Evolutionary conservation across 2,797 vertebrate species (phyloP), one percentile per base, ranked within the genome.

Genomic region (Hybognathus amarus): DNA sequence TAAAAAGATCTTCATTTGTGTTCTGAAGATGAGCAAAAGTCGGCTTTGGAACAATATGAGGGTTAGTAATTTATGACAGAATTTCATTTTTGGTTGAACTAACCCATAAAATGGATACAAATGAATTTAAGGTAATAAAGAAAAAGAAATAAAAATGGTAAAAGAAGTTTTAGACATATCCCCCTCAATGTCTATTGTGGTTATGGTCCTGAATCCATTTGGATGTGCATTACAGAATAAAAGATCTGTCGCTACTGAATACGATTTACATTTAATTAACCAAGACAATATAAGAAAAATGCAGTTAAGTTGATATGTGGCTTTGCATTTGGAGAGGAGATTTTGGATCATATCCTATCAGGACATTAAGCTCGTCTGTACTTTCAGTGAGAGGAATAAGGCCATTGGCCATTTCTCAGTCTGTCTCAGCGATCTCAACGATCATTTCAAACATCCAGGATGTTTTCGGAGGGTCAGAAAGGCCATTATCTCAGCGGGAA

Each of bases 371-470:
- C 15, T 63, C 6, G 15, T 30, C 13, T 7, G 24, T 63, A 30
- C 59, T 30, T n/a, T 63, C 61, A 63, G 13, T 75, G 71, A 38
- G 33, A 56, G 12, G 12, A 56, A 38, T 42, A 20, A 45, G 17
- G 10, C 17, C 52, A 18, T 61, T 42, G 36, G 36, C 27, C 36
- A 59, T 8, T 40, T n/a, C 15, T 77, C 33, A 27, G 12, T 63
- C 54, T 63, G 59, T 63, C 75, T 56, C 9, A 45, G 59, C 3
- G 18, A 77, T n/a, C 75, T 27, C 5, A 18, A 42, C 38, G 17
- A 45, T 77, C 17, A 59, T 77, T 77, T 77, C 56, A 77, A 42
- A 61, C 54, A 59, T 42, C 36, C 74, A 12, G 38, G 17, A 61
- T 61, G 36, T 42, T 27, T 36, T 77, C 22, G 0, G 22, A 63